A percentile compares a stretch with the other conserved stretches of the same genome.
phyloP scores from a whole-genome alignment of 37 sponge, comb jelly and placozoan genomes.

The Mnemiopsis leidyi region DNA sequence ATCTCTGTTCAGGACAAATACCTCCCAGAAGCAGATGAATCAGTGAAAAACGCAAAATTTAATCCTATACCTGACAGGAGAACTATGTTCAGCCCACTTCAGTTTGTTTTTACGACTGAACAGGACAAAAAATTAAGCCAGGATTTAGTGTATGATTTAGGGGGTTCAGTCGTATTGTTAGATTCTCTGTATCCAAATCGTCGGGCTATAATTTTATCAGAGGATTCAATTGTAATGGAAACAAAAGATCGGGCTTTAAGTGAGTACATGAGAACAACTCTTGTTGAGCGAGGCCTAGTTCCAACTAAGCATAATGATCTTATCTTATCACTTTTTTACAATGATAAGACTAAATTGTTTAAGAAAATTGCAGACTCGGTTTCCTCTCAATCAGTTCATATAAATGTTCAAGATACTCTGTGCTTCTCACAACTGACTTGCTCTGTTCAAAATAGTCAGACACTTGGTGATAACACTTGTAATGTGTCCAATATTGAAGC shows the following conservation, averaged over 20 bases:
- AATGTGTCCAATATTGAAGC: not conserved
- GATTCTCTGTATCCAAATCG: not conserved
- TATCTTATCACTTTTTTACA: not conserved
- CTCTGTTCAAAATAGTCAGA: not conserved
- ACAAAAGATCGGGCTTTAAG: slow-evolving; percentile 10
- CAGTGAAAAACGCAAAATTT: not conserved
- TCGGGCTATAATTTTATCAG: not conserved
- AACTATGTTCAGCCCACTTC: not conserved
- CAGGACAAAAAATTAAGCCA: not conserved
- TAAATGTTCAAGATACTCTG: slow-evolving; percentile 2
- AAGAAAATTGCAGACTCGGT: not conserved
- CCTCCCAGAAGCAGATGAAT: not conserved
- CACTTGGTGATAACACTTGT: not conserved
- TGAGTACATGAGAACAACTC: not conserved
- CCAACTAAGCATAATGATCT: not conserved
- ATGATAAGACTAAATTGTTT: not conserved
- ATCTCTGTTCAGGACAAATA: not conserved
- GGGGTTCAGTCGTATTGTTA: not conserved
- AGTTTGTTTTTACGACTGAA: not conserved
- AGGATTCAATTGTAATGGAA: slow-evolving; percentile 19
- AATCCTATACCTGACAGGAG: not conserved
- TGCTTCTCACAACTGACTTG: not conserved
- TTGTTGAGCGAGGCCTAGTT: slow-evolving; percentile 3
- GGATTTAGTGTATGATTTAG: not conserved
- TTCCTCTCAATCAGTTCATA: not conserved